Evolutionary conservation across 2,888 invertebrate genomes (phyloP).

Genomic region (Diachrysia chrysitis): DNA sequence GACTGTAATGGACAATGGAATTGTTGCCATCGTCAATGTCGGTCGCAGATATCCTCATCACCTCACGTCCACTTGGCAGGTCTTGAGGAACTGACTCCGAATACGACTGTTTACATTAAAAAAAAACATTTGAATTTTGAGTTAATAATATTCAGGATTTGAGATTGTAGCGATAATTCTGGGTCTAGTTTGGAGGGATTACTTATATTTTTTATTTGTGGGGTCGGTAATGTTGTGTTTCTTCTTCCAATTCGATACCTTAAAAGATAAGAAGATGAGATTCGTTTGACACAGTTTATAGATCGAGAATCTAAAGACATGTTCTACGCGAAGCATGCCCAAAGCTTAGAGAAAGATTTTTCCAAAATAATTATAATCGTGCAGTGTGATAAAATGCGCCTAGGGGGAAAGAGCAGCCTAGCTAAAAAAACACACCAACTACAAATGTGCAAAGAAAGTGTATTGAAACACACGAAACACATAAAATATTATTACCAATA

Average conservation of each 20-base stretch:
- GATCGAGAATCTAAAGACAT: conserved; percentile 66
- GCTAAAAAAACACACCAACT: conserved; percentile 88
- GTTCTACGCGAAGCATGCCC: conserved; percentile 88
- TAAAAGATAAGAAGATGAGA: conserved; percentile 50
- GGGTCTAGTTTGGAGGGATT: background rate
- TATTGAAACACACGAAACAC: conserved; percentile 80
- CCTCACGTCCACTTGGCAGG: conserved; percentile 91
- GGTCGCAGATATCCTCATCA: conserved; percentile 97
- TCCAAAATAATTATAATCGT: conserved; percentile 88
- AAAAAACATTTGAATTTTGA: conserved; percentile 31
- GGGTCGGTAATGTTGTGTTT: conserved; percentile 20
- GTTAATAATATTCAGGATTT: conserved; percentile 38
- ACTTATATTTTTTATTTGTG: background rate
- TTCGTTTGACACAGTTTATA: conserved; percentile 49
- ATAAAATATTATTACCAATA: conserved; percentile 84
- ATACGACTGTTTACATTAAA: conserved; percentile 81
- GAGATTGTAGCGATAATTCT: background rate
- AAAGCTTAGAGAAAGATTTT: conserved; percentile 86
- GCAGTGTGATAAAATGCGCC: conserved; percentile 88
- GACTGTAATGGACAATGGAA: conserved; percentile 93
- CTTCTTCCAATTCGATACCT: conserved; percentile 42
- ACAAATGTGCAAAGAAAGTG: conserved; percentile 89
- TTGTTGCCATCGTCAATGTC: conserved; percentile 98
- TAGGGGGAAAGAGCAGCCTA: conserved; percentile 88
- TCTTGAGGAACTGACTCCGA: conserved; percentile 95